These are phyloP conservation scores for Turnix velox DNA, from an alignment of 2,113 vertebrate species.

Conservation along the genomic window DNA sequence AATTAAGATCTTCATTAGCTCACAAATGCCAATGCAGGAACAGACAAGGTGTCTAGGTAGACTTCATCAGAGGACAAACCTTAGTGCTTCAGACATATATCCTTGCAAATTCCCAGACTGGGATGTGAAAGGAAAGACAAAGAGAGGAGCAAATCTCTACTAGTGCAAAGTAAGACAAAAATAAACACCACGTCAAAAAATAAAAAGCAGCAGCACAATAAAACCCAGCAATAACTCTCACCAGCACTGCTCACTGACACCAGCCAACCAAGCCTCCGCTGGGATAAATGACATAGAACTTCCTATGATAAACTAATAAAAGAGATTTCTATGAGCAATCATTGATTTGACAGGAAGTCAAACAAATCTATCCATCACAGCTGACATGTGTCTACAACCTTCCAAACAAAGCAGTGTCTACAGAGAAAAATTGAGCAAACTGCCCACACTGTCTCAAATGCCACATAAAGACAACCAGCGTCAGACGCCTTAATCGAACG, in stretches of 20 bases:
- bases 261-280: constrained; percentile 14
- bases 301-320: constrained; percentile 71
- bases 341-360: constrained; percentile 69
- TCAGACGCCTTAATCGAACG: not conserved
- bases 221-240: not conserved
- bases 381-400: constrained; percentile 65
- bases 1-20: not conserved
- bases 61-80: not conserved
- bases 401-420: constrained; percentile 33
- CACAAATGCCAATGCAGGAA: not conserved
- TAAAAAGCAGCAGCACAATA: not conserved
- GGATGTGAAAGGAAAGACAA: not conserved
- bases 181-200: not conserved
- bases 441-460: constrained; percentile 40
- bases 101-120: not conserved
- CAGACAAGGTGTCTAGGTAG: not conserved
- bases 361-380: constrained; percentile 67
- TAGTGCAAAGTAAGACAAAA: not conserved
- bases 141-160: not conserved
- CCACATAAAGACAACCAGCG: not conserved
- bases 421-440: constrained; percentile 28
- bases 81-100: not conserved
- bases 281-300: constrained; percentile 62
- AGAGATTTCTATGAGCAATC: constrained; percentile 68
- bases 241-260: not conserved